Percentiles rank a stretch among this genome's conserved stretches.
Conservation (phyloP, 2,888 invertebrate genomes). For the Acronicta alni region DNA sequence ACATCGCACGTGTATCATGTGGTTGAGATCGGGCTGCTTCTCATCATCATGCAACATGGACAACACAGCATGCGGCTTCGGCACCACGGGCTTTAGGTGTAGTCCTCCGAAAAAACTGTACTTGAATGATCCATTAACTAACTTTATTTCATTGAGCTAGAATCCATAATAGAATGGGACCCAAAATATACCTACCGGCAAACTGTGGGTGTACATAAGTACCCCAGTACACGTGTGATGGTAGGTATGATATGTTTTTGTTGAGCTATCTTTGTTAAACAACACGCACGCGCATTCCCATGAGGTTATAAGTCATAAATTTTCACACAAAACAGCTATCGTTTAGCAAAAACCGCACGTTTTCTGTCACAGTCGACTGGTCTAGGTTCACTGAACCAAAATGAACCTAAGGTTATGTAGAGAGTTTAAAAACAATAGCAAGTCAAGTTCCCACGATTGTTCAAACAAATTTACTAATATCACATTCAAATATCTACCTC, state of each 20-base stretch:
- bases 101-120: no score
- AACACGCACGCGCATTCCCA: constrained; percentile 17
- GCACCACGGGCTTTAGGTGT: no score
- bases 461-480: constrained; percentile 45
- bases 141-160: no score
- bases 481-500: constrained; percentile 19
- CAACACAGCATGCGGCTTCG: not conserved
- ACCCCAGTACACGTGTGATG: no score
- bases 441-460: constrained; percentile 76
- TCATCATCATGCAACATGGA: not conserved
- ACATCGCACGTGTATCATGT: constrained; percentile 47
- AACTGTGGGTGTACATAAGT: no score
- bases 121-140: no score
- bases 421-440: constrained; percentile 77
- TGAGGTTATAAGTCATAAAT: constrained; percentile 11
- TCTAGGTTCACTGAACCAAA: constrained; percentile 72
- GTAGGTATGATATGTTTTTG: no score
- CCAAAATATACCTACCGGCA: no score
- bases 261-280: no score
- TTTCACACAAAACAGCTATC: constrained; percentile 17
- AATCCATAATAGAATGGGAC: no score
- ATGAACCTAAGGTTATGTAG: constrained; percentile 74
- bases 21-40: constrained; percentile 23
- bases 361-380: constrained; percentile 44
- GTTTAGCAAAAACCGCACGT: constrained; percentile 35